phyloP scores from a whole-genome alignment of 1,140 invertebrate genomes.

The Brachionus plicatilis region DNA sequence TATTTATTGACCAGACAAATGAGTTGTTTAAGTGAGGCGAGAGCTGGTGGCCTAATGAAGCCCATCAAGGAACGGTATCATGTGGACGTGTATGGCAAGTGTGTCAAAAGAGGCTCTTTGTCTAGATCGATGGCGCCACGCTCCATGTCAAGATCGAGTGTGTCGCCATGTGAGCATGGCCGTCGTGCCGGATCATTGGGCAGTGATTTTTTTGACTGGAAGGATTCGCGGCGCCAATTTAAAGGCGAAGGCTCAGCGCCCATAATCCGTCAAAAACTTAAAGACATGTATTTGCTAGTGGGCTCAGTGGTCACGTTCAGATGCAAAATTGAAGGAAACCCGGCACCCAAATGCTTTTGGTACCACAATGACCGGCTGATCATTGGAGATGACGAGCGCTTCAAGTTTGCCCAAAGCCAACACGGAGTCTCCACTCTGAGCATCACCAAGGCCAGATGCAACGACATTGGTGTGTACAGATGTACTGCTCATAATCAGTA shows the following conservation, averaged over 20 bases:
- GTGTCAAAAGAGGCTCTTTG: conserved; percentile 40
- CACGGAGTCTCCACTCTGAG: conserved; percentile 59
- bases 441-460: conserved; percentile 49
- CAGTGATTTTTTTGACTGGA: background rate
- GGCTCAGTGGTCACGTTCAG: conserved; percentile 70
- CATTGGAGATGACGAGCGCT: conserved; percentile 54
- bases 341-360: conserved; percentile 86
- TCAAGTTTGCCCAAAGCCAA: conserved; percentile 68
- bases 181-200: background rate
- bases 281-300: conserved; percentile 68
- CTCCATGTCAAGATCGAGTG: background rate
- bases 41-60: too few species aligned
- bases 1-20: background rate
- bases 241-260: conserved; percentile 48
- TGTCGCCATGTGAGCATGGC: background rate
- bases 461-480: conserved; percentile 80
- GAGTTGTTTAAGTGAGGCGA: too few species aligned
- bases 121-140: background rate
- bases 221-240: background rate
- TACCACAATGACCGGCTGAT: conserved; percentile 58
- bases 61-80: conserved; percentile 43
- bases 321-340: conserved; percentile 80
- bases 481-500: conserved; percentile 70
- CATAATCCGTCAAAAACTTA: conserved; percentile 59
- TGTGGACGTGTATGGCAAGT: conserved; percentile 43